These are phyloP conservation scores for Aporrectodea caliginosa DNA, from an alignment of 1,140 invertebrate species.

Conservation along the genomic window DNA sequence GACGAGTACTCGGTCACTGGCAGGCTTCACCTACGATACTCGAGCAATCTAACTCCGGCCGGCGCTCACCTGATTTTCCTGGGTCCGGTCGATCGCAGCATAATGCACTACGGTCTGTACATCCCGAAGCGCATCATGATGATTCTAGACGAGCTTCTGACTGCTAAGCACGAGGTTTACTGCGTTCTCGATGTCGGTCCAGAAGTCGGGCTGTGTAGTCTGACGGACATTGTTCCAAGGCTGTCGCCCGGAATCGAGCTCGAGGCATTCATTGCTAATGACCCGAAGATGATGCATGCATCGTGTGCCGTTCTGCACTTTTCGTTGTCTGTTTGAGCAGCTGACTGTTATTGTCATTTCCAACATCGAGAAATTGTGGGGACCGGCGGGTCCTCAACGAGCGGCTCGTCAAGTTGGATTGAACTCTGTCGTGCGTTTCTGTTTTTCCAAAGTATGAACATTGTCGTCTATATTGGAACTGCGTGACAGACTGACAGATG, in stretches of 20 bases:
- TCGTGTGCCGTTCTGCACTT: not conserved
- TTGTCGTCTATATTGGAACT: no score
- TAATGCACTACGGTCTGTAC: not conserved
- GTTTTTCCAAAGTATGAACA: no score
- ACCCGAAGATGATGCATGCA: not conserved
- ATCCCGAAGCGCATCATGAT: conserved; percentile 5
- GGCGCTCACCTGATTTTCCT: not conserved
- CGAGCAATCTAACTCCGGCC: not conserved
- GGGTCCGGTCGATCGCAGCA: not conserved
- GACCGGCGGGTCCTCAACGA: no score
- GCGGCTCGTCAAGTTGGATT: no score
- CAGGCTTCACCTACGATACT: not conserved
- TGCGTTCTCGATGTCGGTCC: not conserved
- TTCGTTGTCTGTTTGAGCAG: not conserved
- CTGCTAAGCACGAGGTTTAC: conserved; percentile 6
- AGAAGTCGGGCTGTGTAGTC: not conserved
- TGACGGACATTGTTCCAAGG: not conserved
- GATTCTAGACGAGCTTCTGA: conserved; percentile 7
- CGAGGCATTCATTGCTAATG: not conserved
- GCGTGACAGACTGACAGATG: no score
- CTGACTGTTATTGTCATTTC: no score
- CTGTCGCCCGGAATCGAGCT: not conserved
- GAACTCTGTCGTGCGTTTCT: no score
- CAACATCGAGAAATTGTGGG: no score
- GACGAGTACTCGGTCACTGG: not conserved